These are phyloP conservation scores for Chydorus sphaericus DNA, from an alignment of 2,888 invertebrate genomes.

Conservation along the genomic window DNA sequence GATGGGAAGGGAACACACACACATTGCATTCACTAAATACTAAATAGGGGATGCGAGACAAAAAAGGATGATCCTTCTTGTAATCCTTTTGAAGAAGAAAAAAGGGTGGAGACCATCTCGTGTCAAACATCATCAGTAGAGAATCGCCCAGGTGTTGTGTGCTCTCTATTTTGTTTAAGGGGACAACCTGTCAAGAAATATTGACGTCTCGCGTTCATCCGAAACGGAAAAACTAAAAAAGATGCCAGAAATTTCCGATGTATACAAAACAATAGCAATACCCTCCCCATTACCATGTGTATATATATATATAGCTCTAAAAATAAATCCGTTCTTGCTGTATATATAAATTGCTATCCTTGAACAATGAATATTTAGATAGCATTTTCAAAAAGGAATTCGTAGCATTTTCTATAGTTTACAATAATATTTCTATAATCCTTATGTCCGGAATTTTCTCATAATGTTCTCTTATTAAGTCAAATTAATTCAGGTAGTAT, in stretches of 20 bases:
- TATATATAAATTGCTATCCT: too few relatives aligned
- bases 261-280: background rate
- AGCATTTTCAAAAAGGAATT: too few relatives aligned
- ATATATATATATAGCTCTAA: background rate
- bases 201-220: too few relatives aligned
- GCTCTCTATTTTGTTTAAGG: background rate
- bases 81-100: background rate
- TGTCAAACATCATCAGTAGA: slow-evolving; percentile 4
- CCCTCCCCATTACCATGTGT: background rate
- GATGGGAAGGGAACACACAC: background rate
- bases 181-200: too few relatives aligned
- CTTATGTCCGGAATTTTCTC: too few relatives aligned
- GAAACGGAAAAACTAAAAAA: background rate
- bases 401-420: background rate
- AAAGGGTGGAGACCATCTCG: background rate
- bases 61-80: background rate
- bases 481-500: too few relatives aligned
- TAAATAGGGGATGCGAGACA: background rate
- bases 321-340: background rate
- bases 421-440: too few relatives aligned
- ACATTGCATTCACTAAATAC: background rate
- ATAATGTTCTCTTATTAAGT: too few relatives aligned
- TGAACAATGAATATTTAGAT: too few relatives aligned
- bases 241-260: background rate
- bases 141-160: too few relatives aligned